These are phyloP conservation scores for Gymnothorax javanicus DNA, from an alignment of 2,797 vertebrate genomes.

Conservation along the genomic window DNA sequence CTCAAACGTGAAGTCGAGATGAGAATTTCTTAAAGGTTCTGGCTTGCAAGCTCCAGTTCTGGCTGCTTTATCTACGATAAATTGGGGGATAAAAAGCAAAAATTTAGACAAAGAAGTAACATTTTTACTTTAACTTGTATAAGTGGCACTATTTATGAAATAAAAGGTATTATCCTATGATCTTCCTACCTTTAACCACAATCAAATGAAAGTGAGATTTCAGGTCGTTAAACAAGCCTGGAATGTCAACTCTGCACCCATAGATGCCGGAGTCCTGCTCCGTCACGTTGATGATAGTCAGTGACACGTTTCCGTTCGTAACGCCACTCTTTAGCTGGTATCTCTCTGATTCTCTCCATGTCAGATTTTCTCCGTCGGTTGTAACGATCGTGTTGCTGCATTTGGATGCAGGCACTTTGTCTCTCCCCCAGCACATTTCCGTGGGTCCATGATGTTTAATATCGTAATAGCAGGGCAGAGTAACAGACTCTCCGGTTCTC, in stretches of 20 bases:
- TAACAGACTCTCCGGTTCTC: constrained; percentile 62
- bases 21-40: too few relatives aligned
- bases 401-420: constrained; percentile 34
- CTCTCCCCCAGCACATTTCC: constrained; percentile 76
- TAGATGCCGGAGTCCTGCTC: constrained; percentile 69
- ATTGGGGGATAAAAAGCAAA: too few relatives aligned
- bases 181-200: constrained; percentile 54
- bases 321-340: constrained; percentile 65
- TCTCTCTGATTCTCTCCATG: constrained; percentile 43
- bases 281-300: constrained; percentile 65
- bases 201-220: constrained; percentile 47
- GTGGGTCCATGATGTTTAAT: not conserved
- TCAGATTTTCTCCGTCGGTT: constrained; percentile 46
- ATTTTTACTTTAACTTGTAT: not conserved
- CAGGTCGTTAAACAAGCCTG: constrained; percentile 69
- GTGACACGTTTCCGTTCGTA: constrained; percentile 61
- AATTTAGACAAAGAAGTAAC: too few relatives aligned
- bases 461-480: constrained; percentile 69
- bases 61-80: too few relatives aligned
- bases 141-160: not conserved
- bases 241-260: constrained; percentile 75
- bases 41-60: too few relatives aligned
- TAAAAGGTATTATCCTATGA: not conserved
- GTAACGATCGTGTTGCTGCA: constrained; percentile 63
- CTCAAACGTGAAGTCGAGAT: too few relatives aligned